phyloP scores from a whole-genome alignment of 2,797 vertebrate genomes.

The Sebastes hubbsi region DNA sequence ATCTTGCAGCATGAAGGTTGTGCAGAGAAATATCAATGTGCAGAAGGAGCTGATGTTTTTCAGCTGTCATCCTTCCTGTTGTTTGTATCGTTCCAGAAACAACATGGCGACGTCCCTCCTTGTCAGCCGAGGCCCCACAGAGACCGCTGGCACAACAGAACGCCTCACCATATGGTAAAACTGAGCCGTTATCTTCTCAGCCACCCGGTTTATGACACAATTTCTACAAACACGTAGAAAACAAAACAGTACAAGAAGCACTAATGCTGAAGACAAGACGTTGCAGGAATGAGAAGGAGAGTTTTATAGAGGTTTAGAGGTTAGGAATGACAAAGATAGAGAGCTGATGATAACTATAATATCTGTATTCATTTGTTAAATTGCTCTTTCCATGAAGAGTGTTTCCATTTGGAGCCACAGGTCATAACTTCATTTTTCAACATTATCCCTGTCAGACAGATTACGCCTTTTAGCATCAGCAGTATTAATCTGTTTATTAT shows the following conservation, averaged over 20 bases:
- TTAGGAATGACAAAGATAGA: not conserved
- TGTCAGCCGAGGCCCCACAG: slow-evolving; percentile 80
- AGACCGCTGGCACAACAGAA: slow-evolving; percentile 81
- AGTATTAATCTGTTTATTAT: slow-evolving; percentile 22
- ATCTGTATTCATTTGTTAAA: not conserved
- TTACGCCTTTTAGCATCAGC: slow-evolving; percentile 15
- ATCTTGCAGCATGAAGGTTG: not conserved
- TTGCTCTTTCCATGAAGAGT: not conserved
- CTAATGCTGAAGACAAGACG: not conserved
- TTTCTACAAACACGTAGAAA: not conserved
- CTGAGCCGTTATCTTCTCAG: not conserved
- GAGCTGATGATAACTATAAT: not conserved
- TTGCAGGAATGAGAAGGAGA: not conserved
- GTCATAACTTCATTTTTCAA: slow-evolving; percentile 13
- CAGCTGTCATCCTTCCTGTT: not conserved
- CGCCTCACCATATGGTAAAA: slow-evolving; percentile 85
- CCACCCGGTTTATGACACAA: not conserved
- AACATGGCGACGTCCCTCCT: slow-evolving; percentile 87
- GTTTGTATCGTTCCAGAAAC: slow-evolving; percentile 79
- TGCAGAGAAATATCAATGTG: not conserved
- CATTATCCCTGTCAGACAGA: slow-evolving; percentile 15
- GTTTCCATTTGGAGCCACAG: slow-evolving; percentile 20
- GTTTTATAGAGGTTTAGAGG: too few relatives aligned
- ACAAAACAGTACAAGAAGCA: not conserved
- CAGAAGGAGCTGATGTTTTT: not conserved